These are phyloP conservation scores for Drosophila parabipectinata DNA, from an alignment of 1,140 invertebrate genomes.

Conservation along the genomic window DNA sequence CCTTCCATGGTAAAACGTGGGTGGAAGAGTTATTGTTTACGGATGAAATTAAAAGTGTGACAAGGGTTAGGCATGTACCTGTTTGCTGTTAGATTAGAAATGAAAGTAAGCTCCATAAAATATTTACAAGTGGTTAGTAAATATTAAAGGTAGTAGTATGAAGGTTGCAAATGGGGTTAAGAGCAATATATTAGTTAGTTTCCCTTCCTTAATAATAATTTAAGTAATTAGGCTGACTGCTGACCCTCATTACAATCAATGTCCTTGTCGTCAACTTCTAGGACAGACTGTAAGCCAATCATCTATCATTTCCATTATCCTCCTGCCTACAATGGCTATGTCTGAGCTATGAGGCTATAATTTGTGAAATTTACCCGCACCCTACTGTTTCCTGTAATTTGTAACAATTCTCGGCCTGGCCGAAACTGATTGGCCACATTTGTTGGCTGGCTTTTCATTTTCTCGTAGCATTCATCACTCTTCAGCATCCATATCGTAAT, in stretches of 20 bases:
- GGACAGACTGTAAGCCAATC: constrained; percentile 22
- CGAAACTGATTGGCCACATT: constrained; percentile 49
- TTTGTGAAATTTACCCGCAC: constrained; percentile 18
- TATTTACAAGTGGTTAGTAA: background rate
- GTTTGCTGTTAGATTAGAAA: background rate
- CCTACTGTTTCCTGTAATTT: constrained; percentile 49
- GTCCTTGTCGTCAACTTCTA: constrained; percentile 7
- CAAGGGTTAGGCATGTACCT: background rate
- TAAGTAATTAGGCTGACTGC: background rate
- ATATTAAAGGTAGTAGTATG: background rate
- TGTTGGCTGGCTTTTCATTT: constrained; percentile 10
- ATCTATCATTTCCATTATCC: constrained; percentile 37
- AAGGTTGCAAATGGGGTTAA: background rate
- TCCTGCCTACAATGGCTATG: background rate
- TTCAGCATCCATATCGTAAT: constrained; percentile 26
- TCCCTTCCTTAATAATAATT: background rate
- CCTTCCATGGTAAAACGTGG: background rate
- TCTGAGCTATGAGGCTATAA: constrained; percentile 25
- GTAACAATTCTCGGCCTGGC: constrained; percentile 18
- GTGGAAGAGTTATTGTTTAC: background rate
- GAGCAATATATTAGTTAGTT: background rate
- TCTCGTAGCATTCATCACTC: background rate
- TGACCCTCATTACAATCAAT: constrained; percentile 32
- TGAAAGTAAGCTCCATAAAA: background rate
- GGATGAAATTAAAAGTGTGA: background rate